Percentiles rank a stretch among this genome's conserved stretches.
Evolutionary conservation across 2,888 invertebrate species (phyloP).

Genomic region (Campoplex capitator): DNA sequence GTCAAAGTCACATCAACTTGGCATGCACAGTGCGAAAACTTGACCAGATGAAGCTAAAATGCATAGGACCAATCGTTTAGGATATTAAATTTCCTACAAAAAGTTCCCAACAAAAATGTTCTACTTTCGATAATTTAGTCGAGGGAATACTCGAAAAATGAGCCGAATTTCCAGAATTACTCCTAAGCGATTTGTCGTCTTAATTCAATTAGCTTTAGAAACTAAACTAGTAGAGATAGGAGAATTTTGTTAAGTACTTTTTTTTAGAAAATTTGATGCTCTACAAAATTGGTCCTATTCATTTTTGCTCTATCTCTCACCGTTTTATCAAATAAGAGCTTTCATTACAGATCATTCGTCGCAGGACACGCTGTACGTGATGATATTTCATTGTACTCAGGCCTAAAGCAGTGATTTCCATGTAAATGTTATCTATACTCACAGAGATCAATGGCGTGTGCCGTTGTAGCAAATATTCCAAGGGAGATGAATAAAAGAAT

Average conservation of each 20-base stretch:
- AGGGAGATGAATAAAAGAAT: slow-evolving; percentile 73
- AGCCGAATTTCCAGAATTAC: not conserved
- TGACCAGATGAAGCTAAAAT: not conserved
- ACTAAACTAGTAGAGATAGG: not conserved
- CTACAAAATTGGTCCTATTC: not conserved
- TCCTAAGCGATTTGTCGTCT: not conserved
- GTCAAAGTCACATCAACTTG: not conserved
- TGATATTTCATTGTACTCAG: not conserved
- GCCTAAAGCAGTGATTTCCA: not conserved
- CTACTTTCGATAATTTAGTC: not conserved
- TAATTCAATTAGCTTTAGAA: not conserved
- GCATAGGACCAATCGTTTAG: not conserved
- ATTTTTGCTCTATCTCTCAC: not conserved
- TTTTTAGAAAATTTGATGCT: not conserved
- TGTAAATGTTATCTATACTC: slow-evolving; percentile 70
- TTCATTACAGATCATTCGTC: not conserved
- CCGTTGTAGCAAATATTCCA: slow-evolving; percentile 70
- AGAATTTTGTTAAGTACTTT: not conserved
- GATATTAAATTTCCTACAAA: not conserved
- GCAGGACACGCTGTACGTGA: not conserved
- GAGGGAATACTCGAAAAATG: not conserved
- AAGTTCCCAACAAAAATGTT: not conserved
- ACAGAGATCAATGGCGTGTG: slow-evolving; percentile 81
- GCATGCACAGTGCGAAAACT: not conserved
- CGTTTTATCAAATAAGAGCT: not conserved